Evolutionary conservation across 2,888 invertebrate genomes (phyloP).

Genomic region (Hyposoter dolosus): DNA sequence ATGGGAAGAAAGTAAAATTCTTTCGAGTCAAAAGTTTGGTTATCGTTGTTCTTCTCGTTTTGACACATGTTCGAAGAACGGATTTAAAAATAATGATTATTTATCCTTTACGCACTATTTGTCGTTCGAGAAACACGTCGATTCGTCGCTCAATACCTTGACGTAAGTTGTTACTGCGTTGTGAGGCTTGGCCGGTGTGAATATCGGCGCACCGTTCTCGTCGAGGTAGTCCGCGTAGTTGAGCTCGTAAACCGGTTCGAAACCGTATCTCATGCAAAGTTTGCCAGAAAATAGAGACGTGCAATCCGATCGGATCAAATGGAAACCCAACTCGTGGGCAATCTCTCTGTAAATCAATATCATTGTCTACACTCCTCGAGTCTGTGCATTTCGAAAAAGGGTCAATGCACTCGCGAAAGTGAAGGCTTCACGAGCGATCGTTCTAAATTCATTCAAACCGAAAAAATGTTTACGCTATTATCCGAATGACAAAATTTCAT

Average conservation of each 20-base stretch:
- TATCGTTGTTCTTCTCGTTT: constrained; percentile 4
- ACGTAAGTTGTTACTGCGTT: constrained; percentile 87
- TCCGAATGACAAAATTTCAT: too few species aligned
- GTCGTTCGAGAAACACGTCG: constrained; percentile 36
- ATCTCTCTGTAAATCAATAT: constrained; percentile 86
- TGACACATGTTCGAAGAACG: background rate
- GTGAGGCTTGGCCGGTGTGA: constrained; percentile 89
- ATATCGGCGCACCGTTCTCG: constrained; percentile 87
- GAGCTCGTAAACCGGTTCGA: constrained; percentile 88
- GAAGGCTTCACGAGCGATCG: background rate
- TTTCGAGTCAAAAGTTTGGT: background rate
- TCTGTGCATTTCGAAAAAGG: background rate
- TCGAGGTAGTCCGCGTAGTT: constrained; percentile 89
- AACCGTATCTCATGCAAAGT: constrained; percentile 90
- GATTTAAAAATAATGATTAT: background rate
- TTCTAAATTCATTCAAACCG: background rate
- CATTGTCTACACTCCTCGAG: background rate
- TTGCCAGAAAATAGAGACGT: constrained; percentile 92
- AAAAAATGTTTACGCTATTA: background rate
- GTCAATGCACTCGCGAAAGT: background rate
- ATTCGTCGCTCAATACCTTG: constrained; percentile 83
- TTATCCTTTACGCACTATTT: background rate
- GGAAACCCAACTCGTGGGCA: constrained; percentile 86
- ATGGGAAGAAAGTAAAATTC: background rate
- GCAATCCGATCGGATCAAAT: constrained; percentile 90